These are phyloP conservation scores for Junonia oenone DNA, from an alignment of 2,888 invertebrate genomes.

Conservation along the genomic window DNA sequence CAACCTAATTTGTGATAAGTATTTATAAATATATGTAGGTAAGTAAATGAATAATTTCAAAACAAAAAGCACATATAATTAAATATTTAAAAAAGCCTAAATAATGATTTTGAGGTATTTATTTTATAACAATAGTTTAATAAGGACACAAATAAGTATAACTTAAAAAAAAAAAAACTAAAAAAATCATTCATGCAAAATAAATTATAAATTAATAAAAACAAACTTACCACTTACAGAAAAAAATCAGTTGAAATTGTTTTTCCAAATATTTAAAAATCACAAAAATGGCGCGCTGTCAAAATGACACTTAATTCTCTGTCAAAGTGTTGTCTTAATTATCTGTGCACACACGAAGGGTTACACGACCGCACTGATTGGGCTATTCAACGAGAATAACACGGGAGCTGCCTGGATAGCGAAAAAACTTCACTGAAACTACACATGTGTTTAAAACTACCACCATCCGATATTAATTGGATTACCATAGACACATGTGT, in stretches of 20 bases:
- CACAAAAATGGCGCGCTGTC: constrained; percentile 54
- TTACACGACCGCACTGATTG: constrained; percentile 49
- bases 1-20: too few species aligned
- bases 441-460: constrained; percentile 32
- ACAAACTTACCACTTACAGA: not conserved
- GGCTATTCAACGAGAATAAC: constrained; percentile 56
- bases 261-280: constrained; percentile 33
- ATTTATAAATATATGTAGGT: too few species aligned
- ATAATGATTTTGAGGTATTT: too few species aligned
- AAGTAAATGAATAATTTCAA: too few species aligned
- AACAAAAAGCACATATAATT: too few species aligned
- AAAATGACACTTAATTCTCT: constrained; percentile 38
- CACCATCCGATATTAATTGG: constrained; percentile 6
- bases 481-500: constrained; percentile 5
- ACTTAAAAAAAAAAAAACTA: too few species aligned
- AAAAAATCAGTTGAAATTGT: not conserved
- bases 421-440: constrained; percentile 52
- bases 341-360: constrained; percentile 33
- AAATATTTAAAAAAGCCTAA: too few species aligned
- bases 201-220: not conserved
- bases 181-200: not conserved
- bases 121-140: too few species aligned
- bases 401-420: constrained; percentile 53
- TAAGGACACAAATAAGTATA: too few species aligned
- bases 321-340: constrained; percentile 49